Evolutionary conservation across 2,113 vertebrate species (phyloP), one percentile per base, ranked within the genome.

Genomic region (Chaenocephalus aceratus): DNA sequence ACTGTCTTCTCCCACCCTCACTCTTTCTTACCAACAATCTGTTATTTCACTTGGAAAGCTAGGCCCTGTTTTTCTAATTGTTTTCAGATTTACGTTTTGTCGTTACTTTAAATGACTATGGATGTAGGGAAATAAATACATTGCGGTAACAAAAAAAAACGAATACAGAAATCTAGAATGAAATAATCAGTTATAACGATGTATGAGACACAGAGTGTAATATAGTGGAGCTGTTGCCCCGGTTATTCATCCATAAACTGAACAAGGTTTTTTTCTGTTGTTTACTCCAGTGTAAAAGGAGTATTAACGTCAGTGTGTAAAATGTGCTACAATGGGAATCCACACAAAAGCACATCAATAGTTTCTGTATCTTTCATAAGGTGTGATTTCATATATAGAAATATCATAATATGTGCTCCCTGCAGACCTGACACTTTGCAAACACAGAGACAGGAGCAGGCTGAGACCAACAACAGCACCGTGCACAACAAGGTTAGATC

Each of bases 41-140:
- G 52, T 12, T 51, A 5, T 57, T 75, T 59, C 57, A 46, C 9
- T 77, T 13, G 66, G 72, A 82, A 75, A 79, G 26, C 57, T 44
- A 68, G 2, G 78, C 5, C 75, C 72, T 80, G 54, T 68, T 7
- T 41, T 44, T 61, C 16, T 56, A 64, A 58, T 52, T 44, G 12
- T 60, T 69, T 62, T 77, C 62, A 63, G 26, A 34, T 79, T 53
- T 62, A 66, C 14, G 59, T 23, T 16, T n/a, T 41, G 36, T 41
- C 1, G 36, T 41, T 41, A 6, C 36, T 6, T 41, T 41, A 41
- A 41, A 6, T 41, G 36, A 41, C 36, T 41, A 41, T 7, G 36
- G 36, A 41, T 64, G 71, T 49, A 68, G 36, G 30, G 16, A 26
- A 49, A 23, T n/a, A 58, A 11, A 70, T 26, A 36, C 30, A 56